A percentile compares a stretch with the other conserved stretches of the same genome.
Evolutionary conservation across 2,888 invertebrate species (phyloP).

Genomic region (Gibbula magus): DNA sequence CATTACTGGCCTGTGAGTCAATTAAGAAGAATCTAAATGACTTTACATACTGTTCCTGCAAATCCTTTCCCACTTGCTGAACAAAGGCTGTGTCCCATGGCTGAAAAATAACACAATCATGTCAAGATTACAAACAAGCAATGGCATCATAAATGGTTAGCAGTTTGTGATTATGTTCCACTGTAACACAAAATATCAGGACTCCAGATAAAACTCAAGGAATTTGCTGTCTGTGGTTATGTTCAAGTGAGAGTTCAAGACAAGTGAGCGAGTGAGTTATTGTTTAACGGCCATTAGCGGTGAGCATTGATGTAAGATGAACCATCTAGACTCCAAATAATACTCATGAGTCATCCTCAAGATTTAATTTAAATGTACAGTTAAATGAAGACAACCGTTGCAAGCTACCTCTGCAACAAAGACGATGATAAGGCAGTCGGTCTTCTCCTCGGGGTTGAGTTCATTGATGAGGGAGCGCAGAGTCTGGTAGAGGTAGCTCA

Average conservation of each 20-base stretch:
- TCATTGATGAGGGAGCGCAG: constrained; percentile 88
- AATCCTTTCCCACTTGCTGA: constrained; percentile 83
- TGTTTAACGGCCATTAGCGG: too few relatives aligned
- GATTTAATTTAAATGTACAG: neutral
- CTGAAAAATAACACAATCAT: constrained; percentile 76
- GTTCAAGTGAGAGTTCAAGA: too few relatives aligned
- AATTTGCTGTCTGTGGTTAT: too few relatives aligned
- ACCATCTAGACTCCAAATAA: too few relatives aligned
- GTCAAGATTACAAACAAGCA: too few relatives aligned
- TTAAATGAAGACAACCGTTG: neutral
- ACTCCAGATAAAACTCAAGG: too few relatives aligned
- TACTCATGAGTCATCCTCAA: neutral
- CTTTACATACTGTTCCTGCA: constrained; percentile 83
- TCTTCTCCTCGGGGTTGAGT: constrained; percentile 83
- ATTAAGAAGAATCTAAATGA: neutral
- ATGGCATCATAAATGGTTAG: too few relatives aligned
- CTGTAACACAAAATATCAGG: too few relatives aligned
- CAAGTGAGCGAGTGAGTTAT: too few relatives aligned
- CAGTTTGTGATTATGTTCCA: too few relatives aligned
- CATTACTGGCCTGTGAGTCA: too few relatives aligned
- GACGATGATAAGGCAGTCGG: constrained; percentile 77
- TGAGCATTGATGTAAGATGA: too few relatives aligned
- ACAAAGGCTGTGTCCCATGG: constrained; percentile 85
- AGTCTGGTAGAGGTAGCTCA: constrained; percentile 89
- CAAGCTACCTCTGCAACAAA: constrained; percentile 61